Percentiles rank a stretch among this genome's conserved stretches.
phyloP scores from a whole-genome alignment of 2,888 invertebrate species.

The Cecidostiba fungosa region DNA sequence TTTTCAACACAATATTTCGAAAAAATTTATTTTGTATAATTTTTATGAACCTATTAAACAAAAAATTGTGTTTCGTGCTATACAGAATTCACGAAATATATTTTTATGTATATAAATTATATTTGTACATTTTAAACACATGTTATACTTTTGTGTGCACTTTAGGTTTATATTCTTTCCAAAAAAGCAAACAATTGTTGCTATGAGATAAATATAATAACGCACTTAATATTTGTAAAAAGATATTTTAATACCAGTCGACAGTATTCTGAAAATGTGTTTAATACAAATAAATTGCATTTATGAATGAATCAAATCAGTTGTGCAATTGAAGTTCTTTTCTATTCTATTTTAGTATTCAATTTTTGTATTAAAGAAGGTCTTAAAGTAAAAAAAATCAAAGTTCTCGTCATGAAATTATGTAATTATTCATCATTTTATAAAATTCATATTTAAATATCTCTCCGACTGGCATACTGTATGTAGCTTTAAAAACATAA shows the following conservation, averaged over 20 bases:
- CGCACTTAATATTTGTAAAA: conserved; percentile 24
- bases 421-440: too few species aligned
- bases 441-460: too few species aligned
- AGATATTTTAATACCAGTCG: conserved; percentile 30
- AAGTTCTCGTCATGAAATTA: too few species aligned
- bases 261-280: conserved; percentile 20
- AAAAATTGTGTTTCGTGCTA: not conserved
- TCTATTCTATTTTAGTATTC: too few species aligned
- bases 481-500: too few species aligned
- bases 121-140: not conserved
- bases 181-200: not conserved
- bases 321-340: not conserved
- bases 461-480: too few species aligned
- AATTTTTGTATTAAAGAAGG: too few species aligned
- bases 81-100: not conserved
- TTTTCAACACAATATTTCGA: not conserved
- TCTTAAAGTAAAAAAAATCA: too few species aligned
- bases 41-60: not conserved
- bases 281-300: conserved; percentile 15
- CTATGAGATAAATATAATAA: not conserved
- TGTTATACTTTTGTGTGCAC: not conserved
- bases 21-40: not conserved
- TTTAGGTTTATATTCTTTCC: not conserved
- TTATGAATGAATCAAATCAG: not conserved
- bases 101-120: conserved; percentile 9